phyloP scores from a whole-genome alignment of 2,797 vertebrate genomes.

The Lepidocolaptes lacrymiger region DNA sequence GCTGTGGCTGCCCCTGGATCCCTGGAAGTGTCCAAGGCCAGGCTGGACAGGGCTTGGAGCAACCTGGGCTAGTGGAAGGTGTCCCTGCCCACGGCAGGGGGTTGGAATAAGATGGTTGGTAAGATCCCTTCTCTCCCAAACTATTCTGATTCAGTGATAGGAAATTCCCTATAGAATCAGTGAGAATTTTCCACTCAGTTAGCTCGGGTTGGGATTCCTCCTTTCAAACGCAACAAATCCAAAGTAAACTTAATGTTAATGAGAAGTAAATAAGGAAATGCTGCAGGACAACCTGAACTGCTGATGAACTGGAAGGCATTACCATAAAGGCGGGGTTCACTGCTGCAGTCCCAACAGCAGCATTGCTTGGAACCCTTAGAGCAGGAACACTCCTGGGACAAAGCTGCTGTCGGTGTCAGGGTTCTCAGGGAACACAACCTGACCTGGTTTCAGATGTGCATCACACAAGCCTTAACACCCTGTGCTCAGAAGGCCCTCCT shows the following conservation, averaged over 20 bases:
- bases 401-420: neutral
- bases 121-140: neutral
- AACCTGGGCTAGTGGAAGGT: neutral
- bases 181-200: neutral
- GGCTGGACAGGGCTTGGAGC: neutral
- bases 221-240: neutral
- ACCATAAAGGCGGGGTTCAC: neutral
- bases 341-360: neutral
- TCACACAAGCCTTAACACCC: fast-evolving
- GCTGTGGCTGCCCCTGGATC: neutral
- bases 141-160: neutral
- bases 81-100: neutral
- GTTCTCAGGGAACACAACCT: neutral
- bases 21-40: neutral
- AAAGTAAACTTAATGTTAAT: neutral
- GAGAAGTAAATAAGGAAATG: neutral
- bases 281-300: neutral
- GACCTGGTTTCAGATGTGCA: fast-evolving
- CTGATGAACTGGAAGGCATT: neutral
- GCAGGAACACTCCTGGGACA: fast-evolving
- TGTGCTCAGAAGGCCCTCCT: neutral
- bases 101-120: neutral
- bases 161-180: neutral
- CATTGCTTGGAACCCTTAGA: neutral
- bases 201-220: neutral